A percentile compares a stretch with the other conserved stretches of the same genome.
These are phyloP conservation scores for Neodon shergylaensis DNA, from an alignment of 2,113 vertebrate species.

Conservation along the genomic window DNA sequence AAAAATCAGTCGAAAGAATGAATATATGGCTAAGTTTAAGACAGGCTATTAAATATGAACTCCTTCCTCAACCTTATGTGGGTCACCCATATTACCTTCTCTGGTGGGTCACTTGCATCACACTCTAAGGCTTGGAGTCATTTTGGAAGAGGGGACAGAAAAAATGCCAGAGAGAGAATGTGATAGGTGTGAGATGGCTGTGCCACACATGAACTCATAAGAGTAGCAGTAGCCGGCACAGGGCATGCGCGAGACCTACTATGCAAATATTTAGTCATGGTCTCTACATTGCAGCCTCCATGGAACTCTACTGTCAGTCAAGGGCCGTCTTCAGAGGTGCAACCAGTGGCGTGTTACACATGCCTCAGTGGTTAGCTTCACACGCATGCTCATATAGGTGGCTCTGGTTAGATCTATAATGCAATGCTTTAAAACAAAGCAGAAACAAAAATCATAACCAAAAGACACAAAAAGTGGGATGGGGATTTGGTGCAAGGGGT, in stretches of 20 bases:
- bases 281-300: not conserved
- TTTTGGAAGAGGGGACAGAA: not conserved
- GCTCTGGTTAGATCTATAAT: not conserved
- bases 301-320: not conserved
- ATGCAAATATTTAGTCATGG: too few species aligned
- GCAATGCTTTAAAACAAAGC: too few species aligned
- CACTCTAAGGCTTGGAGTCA: not conserved
- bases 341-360: not conserved
- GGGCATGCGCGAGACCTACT: too few species aligned
- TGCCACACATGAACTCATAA: not conserved
- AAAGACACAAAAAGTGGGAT: not conserved
- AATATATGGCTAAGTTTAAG: slow-evolving; percentile 34
- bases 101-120: not conserved
- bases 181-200: too few species aligned
- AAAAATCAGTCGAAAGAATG: not conserved
- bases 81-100: not conserved
- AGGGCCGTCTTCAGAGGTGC: not conserved
- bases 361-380: not conserved
- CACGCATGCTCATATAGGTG: too few species aligned
- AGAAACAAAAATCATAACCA: not conserved
- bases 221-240: not conserved
- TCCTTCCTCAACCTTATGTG: not conserved
- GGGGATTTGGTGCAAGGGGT: not conserved
- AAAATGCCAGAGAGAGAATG: not conserved
- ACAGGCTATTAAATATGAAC: not conserved